Evolutionary conservation across 2,797 vertebrate genomes (phyloP).

Genomic region (Myotis pilosus): DNA sequence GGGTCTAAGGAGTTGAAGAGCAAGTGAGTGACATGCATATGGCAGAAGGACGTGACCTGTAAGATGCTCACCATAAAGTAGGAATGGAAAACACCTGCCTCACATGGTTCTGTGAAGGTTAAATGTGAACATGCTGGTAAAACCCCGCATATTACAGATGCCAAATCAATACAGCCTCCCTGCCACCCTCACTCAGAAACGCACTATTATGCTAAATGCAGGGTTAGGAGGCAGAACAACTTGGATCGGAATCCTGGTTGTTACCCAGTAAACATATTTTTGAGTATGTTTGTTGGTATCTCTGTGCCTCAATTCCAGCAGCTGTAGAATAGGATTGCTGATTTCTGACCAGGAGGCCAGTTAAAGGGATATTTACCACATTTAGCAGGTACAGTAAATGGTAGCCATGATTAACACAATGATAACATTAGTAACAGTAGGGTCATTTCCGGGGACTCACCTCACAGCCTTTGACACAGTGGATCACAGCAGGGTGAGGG

Average conservation of each 20-base stretch:
- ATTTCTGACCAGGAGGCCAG: not conserved
- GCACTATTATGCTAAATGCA: not conserved
- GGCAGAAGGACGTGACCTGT: not conserved
- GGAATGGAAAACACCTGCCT: not conserved
- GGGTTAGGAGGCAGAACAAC: not conserved
- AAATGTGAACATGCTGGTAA: not conserved
- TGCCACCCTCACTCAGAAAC: not conserved
- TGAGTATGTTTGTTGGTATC: not conserved
- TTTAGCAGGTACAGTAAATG: not conserved
- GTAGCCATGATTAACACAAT: not conserved
- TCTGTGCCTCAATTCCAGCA: not conserved
- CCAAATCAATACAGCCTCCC: not conserved
- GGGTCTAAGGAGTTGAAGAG: not conserved
- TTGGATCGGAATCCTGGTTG: not conserved
- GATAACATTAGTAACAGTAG: not conserved
- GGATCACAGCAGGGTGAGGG: constrained; percentile 92
- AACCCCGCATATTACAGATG: not conserved
- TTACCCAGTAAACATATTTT: not conserved
- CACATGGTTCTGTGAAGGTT: not conserved
- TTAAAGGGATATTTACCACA: not conserved
- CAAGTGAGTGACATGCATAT: not conserved
- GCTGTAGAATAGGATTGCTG: not conserved
- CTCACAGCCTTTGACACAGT: constrained; percentile 98
- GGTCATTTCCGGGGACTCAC: constrained; percentile 83
- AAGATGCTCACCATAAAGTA: not conserved